Base-by-base conservation (phyloP, 64 coral and sea anemone genomes). In the Porites lutea region DNA sequence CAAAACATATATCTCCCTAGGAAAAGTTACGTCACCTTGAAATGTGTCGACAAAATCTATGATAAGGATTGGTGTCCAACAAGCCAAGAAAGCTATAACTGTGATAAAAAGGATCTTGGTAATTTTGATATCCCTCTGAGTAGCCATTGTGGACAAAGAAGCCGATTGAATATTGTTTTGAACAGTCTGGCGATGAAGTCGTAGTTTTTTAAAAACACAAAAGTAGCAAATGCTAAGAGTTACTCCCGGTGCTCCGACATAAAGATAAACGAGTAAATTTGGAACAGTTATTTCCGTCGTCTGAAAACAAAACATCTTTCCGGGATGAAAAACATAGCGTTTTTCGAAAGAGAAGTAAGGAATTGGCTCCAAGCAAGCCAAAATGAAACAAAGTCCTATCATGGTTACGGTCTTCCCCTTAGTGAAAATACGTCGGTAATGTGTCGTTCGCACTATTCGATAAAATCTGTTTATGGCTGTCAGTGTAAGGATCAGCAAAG, bases 261-360 rank as follows among this genome's bases (percentile, higher is more conserved):
- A 90, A 16, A 79, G 18, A 53, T 91, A 95, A 0, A 86, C 93
- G 4, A 90, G n/a, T 1, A 91, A 67, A 27, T 71, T 79, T 86
- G 88, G 71, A 86, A 95, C 47, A 3, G 87, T 86, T 48, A 65
- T 72, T 70, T 86, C 82, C 27, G 61, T 77, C 66, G 88, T 76
- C 46, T 90, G 91, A 68, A 82, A 96, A 27, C 95, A 96, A 75
- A 96, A 90, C 65, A 79, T 50, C 59, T 96, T 96, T 6, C 95
- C 95, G 2, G 95, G 88, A 37, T 96, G 87, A 50, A 94, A 96
- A 3, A 75, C 64, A 49, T 93, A 96, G 7, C 27, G 79, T 62
- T 74, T 76, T 22, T 88, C 92, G 52, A 82, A 77, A 2, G 65
- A 53, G 4, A 92, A 51, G 9, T 92, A 86, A 2, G 54, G 81